Evolutionary conservation across 2,113 vertebrate species (phyloP), one percentile per base, ranked within the genome.

Genomic region (Cinclus mexicanus): DNA sequence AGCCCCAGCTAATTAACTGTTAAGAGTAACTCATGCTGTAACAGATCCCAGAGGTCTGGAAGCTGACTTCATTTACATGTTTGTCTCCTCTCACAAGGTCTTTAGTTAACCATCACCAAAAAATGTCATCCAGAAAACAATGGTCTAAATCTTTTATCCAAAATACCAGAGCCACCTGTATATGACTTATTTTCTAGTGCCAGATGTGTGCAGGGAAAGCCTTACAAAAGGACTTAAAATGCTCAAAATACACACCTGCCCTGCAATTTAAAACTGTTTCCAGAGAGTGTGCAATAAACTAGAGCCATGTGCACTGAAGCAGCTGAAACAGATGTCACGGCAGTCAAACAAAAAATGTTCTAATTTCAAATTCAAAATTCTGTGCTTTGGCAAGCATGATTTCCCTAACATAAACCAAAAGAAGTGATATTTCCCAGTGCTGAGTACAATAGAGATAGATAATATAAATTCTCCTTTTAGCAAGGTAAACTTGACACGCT

Each of bases 61-160:
- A 96, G 95, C 85, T 97, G 96, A 96, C 94, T 97, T 97, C 90
- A 97, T 98, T 98, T 97, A 96, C 90, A 97, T 95, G 79, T 96
- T 93, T 97, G 91, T 97, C 94, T 98, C 96, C 93, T 97, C 95
- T 96, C 89, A 94, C 95, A 98, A 98, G 95, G 97, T 97, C 96
- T 98, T 92, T 92, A 82, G 65, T 74, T 94, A 97, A 97, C 95
- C 71, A 94, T 22, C 33, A 55, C 69, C 90, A 89, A 96, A 89
- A 92, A 64, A 64, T 20, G 23, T 25, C 41, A 89, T 78, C 56
- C 56, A 95, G 76, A 72, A 80, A 88, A 69, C 29, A 90, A 41
- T 8, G 46, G 53, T 35, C 49, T 77, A 46, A 33, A 1, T 25
- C 37, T 47, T 88, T 88, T 57, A 83, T 59, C 28, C 56, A 65